Base-by-base conservation (phyloP, 64 coral and sea anemone species). In the Montipora sp. region DNA sequence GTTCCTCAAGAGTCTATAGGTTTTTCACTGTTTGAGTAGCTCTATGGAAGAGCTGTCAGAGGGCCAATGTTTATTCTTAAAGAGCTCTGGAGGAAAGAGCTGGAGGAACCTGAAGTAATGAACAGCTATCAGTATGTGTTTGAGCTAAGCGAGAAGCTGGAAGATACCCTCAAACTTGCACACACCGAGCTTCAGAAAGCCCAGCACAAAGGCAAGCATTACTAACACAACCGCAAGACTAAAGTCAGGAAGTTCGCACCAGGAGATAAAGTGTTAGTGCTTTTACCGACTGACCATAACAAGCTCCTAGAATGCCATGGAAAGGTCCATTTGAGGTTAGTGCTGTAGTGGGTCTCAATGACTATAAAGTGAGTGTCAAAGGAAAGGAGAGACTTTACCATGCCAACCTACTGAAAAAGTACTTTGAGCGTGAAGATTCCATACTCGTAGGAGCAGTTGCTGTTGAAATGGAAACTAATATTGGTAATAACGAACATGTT, bases 111-210 rank as follows among this genome's bases (percentile, higher is more conserved):
- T 0, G 80, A 90, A 9, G 68, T 69, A 3, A 90, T 90, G 22
- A 90, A 74, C 14, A 83, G 87, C 57, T 94, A 94, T 43, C 47
- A 94, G 50, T 94, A 94, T 16, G 90, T 92, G 8, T 84, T 92
- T 76, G 90, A 92, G 60, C 79, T 92, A 4, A 69, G 49, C 0
- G 87, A 90, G 16, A 90, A 79, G 45, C 27, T 95, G 1, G 88
- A 84, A 5, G 72, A 80, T 2, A 90, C 77, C 1, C 20, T 47
- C 7, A 73, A 88, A 51, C 69, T 93, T 9, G 77, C 77, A 0
- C 84, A 88, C 46, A 66, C 47, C 3, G 66, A 90, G 63, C 68
- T 89, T 22, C 68, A 45, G 71, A 77, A 36, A 77, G 70, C 73
- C n/a, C 80, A 51, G 46, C 45, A 55, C 22, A 84, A 77, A 77